A percentile compares a stretch with the other conserved stretches of the same genome.
Evolutionary conservation across 2,797 vertebrate genomes (phyloP).

Genomic region (Tenualosa ilisha): DNA sequence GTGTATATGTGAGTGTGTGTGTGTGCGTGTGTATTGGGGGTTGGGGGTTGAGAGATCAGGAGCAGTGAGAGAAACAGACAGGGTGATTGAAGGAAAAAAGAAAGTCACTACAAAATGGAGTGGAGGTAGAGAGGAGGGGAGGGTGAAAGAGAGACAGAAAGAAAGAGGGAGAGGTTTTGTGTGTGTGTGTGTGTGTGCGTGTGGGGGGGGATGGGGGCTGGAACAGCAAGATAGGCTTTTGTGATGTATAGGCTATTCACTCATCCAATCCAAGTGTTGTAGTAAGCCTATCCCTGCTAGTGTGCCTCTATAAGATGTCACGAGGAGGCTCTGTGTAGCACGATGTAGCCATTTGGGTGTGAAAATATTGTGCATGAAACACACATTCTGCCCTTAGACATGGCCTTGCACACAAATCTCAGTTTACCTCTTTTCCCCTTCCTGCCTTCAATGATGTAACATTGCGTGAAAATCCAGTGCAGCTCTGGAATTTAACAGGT

Average conservation of each 20-base stretch:
- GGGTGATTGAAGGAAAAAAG: conserved; percentile 7
- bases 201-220: neutral
- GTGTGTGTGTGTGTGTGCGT: too few relatives aligned
- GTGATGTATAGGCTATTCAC: neutral
- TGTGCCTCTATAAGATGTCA: neutral
- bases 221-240: neutral
- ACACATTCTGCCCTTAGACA: neutral
- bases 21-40: too few relatives aligned
- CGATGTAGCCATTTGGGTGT: neutral
- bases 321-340: neutral
- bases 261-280: neutral
- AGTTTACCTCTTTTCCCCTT: neutral
- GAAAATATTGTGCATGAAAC: neutral
- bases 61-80: neutral
- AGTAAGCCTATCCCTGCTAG: neutral
- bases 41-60: neutral
- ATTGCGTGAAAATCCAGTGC: neutral
- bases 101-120: neutral
- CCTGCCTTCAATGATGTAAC: neutral
- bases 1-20: too few relatives aligned
- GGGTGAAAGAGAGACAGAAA: neutral
- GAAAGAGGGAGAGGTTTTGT: neutral
- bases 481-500: conserved; percentile 14
- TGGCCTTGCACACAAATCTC: neutral
- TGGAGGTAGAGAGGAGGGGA: neutral